Conservation (phyloP, 2,797 vertebrate genomes). For the Chelonia mydas region DNA sequence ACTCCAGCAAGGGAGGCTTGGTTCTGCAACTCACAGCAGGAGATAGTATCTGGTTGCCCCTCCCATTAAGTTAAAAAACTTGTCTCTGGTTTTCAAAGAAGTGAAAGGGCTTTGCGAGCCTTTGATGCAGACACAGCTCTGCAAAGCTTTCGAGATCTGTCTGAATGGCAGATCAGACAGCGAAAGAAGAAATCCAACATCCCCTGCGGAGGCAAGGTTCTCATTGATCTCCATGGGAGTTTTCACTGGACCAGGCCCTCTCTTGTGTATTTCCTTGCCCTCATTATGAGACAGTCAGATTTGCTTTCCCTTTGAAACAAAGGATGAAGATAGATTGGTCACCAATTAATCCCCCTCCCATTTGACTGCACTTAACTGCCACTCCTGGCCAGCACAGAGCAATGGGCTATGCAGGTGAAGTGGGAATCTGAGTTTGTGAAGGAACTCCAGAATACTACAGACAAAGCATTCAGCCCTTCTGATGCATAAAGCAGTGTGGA, state of each 20-base stretch:
- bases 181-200: background rate
- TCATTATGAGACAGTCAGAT: background rate
- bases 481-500: too few relatives aligned
- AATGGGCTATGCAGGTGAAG: background rate
- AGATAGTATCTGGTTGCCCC: background rate
- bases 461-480: background rate
- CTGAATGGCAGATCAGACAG: background rate
- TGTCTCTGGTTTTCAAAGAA: background rate
- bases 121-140: background rate
- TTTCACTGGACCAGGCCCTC: constrained; percentile 15
- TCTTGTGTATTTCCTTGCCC: background rate
- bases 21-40: background rate
- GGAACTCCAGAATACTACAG: background rate
- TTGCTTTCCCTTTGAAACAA: background rate
- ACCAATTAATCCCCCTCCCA: background rate
- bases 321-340: background rate
- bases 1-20: accelerated
- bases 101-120: background rate
- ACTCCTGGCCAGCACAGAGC: background rate
- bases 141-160: background rate
- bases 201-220: background rate
- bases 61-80: background rate
- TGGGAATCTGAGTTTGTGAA: background rate
- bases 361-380: background rate
- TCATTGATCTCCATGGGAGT: background rate